Evolutionary conservation across 2,113 vertebrate genomes (phyloP).

Genomic region (Cottus gobio): DNA sequence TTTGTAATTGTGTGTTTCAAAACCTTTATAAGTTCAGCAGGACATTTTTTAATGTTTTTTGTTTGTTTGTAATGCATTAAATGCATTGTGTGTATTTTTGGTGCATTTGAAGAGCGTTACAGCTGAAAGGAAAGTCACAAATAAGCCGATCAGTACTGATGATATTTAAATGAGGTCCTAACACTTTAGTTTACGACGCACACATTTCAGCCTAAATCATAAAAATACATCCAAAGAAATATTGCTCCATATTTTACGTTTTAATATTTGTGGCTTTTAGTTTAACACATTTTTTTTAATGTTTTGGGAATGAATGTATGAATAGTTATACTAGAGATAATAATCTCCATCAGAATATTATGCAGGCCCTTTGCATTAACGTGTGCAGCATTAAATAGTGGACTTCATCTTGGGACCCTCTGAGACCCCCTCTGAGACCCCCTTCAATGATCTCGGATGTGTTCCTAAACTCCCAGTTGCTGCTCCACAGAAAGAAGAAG

Average conservation of each 20-base stretch:
- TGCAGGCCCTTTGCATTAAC: too few relatives aligned
- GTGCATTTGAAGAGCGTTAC: not conserved
- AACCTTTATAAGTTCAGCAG: not conserved
- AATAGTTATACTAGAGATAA: not conserved
- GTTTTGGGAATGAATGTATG: not conserved
- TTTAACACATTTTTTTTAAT: slow-evolving; percentile 6
- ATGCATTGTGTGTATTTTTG: slow-evolving; percentile 23
- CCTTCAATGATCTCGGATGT: slow-evolving; percentile 16
- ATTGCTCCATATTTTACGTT: not conserved
- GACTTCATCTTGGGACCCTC: slow-evolving; percentile 10
- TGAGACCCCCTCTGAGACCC: slow-evolving; percentile 5
- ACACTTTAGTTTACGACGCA: not conserved
- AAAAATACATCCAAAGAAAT: not conserved
- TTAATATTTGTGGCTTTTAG: not conserved
- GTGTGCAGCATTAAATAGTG: slow-evolving; percentile 12
- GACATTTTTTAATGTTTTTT: too few relatives aligned
- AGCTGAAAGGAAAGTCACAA: not conserved
- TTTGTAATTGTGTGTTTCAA: not conserved
- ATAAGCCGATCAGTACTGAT: not conserved
- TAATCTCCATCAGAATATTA: not conserved
- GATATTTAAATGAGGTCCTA: not conserved
- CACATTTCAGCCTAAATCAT: not conserved
- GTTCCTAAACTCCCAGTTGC: slow-evolving; percentile 28
- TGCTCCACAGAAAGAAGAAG: slow-evolving; percentile 14
- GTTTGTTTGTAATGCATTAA: too few relatives aligned